A percentile compares a stretch with the other conserved stretches of the same genome.
Conservation (phyloP, 2,888 invertebrate genomes). For the Tipula lateralis region DNA sequence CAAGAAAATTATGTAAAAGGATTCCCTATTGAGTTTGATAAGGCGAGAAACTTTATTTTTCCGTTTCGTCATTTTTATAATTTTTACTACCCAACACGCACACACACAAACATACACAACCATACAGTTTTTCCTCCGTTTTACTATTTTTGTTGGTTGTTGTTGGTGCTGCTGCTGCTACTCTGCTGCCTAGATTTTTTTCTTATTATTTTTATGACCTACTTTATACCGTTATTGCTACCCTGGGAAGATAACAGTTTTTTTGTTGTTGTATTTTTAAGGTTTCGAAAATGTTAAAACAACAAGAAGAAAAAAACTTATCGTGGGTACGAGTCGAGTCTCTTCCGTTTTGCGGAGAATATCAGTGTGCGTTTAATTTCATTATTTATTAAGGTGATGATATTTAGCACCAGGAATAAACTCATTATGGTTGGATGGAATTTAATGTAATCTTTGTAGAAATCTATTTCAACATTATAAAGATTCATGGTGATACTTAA, state of each 20-base stretch:
- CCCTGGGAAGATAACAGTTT: not conserved
- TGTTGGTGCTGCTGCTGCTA: no score
- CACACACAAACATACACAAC: not conserved
- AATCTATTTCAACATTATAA: not conserved
- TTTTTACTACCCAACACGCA: not conserved
- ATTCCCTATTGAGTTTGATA: slow-evolving; percentile 5
- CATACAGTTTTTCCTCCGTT: not conserved
- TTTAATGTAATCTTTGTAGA: not conserved
- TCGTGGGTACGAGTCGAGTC: not conserved
- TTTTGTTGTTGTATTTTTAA: not conserved
- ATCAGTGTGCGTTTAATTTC: not conserved
- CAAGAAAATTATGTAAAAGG: not conserved
- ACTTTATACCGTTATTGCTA: not conserved
- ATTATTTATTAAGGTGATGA: slow-evolving; percentile 2
- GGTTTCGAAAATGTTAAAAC: not conserved
- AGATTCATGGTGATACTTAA: not conserved
- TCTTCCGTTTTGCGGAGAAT: not conserved
- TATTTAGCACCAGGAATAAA: not conserved
- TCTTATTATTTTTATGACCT: not conserved
- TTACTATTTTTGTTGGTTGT: not conserved
- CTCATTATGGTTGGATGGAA: not conserved
- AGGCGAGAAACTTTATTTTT: not conserved
- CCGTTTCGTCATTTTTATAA: not conserved
- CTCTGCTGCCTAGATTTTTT: slow-evolving; percentile 24
- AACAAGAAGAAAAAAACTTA: not conserved